Conservation (phyloP, 2,888 invertebrate genomes). For the Cerceris rybyensis region DNA sequence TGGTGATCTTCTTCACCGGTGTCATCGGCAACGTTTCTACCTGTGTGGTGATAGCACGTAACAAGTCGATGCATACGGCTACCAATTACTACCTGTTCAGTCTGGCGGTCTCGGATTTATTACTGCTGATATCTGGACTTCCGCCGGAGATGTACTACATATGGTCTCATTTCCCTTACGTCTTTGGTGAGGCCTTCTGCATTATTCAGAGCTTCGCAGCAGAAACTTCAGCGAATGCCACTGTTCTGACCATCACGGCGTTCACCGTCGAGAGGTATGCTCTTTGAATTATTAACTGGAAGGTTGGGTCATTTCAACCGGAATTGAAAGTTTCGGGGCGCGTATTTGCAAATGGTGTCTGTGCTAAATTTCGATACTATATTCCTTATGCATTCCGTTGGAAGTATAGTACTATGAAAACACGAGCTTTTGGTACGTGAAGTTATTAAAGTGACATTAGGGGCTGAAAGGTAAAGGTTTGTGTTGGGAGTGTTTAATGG, state of each 20-base stretch:
- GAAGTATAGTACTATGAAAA: too few species aligned
- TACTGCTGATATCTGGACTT: slow-evolving; percentile 84
- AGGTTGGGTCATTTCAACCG: not conserved
- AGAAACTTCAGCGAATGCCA: slow-evolving; percentile 84
- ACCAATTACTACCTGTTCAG: slow-evolving; percentile 87
- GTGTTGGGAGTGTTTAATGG: too few species aligned
- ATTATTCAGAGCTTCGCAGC: slow-evolving; percentile 83
- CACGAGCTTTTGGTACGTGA: too few species aligned
- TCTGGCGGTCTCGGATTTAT: slow-evolving; percentile 86
- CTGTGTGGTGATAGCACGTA: slow-evolving; percentile 86
- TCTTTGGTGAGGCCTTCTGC: slow-evolving; percentile 85
- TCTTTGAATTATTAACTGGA: not conserved
- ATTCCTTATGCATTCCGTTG: too few species aligned
- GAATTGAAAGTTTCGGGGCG: too few species aligned
- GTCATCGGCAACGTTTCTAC: slow-evolving; percentile 86
- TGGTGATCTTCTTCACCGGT: slow-evolving; percentile 84
- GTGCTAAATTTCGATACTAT: too few species aligned
- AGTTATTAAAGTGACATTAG: too few species aligned
- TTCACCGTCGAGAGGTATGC: slow-evolving; percentile 86
- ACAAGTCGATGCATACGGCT: slow-evolving; percentile 86
- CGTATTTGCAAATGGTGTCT: too few species aligned
- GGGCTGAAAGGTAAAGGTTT: too few species aligned
- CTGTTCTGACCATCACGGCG: slow-evolving; percentile 86
- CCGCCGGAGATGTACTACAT: slow-evolving; percentile 84
- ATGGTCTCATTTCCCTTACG: slow-evolving; percentile 82